A percentile compares a stretch with the other conserved stretches of the same genome.
phyloP scores from a whole-genome alignment of 2,797 vertebrate species.

The Hydrolagus colliei region DNA sequence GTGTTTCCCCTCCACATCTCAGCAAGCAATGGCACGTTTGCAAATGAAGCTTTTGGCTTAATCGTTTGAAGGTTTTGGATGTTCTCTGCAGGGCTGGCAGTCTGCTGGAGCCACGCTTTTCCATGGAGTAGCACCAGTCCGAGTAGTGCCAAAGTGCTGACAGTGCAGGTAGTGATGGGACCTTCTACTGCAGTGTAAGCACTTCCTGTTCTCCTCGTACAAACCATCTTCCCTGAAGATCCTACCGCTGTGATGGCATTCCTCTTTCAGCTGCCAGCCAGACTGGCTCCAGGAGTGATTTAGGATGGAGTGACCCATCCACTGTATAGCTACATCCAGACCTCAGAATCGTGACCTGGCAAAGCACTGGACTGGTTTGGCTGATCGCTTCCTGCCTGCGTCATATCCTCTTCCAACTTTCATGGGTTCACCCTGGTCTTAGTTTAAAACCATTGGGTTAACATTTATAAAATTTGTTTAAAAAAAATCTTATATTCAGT shows the following conservation, averaged over 20 bases:
- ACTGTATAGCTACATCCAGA: too few species aligned
- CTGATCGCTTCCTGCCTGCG: background rate
- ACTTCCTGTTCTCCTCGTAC: slow-evolving; percentile 22
- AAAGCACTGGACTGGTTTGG: background rate
- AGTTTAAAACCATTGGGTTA: too few species aligned
- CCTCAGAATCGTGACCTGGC: background rate
- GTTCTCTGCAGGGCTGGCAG: background rate
- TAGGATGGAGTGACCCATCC: too few species aligned
- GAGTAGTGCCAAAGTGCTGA: slow-evolving; percentile 32
- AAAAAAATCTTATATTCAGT: too few species aligned
- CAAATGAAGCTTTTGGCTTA: too few species aligned
- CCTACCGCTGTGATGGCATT: too few species aligned
- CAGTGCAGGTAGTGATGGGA: slow-evolving; percentile 29
- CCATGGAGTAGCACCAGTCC: slow-evolving; percentile 23
- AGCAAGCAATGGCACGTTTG: background rate
- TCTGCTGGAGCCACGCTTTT: slow-evolving; percentile 1
- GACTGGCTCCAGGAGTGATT: too few species aligned
- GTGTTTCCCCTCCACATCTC: background rate
- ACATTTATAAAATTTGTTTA: too few species aligned
- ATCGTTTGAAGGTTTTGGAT: slow-evolving; percentile 2
- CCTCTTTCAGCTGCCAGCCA: too few species aligned
- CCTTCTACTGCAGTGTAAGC: slow-evolving; percentile 31
- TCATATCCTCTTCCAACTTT: background rate
- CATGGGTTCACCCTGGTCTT: background rate
- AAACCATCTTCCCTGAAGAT: slow-evolving; percentile 24